phyloP scores from a whole-genome alignment of 23 tunicate species.

The Trididemnum clinides region DNA sequence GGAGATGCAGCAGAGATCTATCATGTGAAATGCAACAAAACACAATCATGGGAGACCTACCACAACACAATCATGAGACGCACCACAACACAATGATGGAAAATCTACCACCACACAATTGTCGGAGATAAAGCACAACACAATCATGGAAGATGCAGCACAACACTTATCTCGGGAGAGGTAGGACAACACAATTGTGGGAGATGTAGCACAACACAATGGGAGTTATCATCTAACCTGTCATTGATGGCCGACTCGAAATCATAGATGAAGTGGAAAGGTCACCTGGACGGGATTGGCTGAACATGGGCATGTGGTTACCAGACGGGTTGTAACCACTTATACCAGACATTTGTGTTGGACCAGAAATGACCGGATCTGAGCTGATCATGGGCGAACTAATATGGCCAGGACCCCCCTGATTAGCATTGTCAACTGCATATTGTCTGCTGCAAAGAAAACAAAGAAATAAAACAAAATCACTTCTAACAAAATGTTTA shows the following conservation, averaged over 20 bases:
- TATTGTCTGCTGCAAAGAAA: constrained; percentile 1
- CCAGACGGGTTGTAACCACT: constrained; percentile 1
- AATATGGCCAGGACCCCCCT: constrained; percentile 7
- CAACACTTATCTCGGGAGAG: no score
- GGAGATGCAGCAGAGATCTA: no score
- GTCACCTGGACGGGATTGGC: not conserved
- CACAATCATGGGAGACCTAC: no score
- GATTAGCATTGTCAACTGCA: not conserved
- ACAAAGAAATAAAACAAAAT: not conserved
- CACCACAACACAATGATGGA: no score
- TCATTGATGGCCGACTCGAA: constrained; percentile 36
- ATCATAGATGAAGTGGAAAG: not conserved
- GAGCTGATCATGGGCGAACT: constrained; percentile 47
- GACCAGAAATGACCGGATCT: constrained; percentile 45
- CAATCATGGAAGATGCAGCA: no score
- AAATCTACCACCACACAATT: no score
- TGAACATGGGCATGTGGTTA: not conserved
- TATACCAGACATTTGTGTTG: constrained; percentile 13
- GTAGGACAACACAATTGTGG: no score
- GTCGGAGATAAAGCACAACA: no score
- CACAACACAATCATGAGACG: no score
- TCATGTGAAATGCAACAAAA: no score
- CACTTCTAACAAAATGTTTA: no score
- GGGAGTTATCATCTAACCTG: constrained; percentile 54
- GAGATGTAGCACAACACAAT: no score